Evolutionary conservation across 2,113 vertebrate genomes (phyloP), one percentile per base, ranked within the genome.

Genomic region (Cacatua alba): DNA sequence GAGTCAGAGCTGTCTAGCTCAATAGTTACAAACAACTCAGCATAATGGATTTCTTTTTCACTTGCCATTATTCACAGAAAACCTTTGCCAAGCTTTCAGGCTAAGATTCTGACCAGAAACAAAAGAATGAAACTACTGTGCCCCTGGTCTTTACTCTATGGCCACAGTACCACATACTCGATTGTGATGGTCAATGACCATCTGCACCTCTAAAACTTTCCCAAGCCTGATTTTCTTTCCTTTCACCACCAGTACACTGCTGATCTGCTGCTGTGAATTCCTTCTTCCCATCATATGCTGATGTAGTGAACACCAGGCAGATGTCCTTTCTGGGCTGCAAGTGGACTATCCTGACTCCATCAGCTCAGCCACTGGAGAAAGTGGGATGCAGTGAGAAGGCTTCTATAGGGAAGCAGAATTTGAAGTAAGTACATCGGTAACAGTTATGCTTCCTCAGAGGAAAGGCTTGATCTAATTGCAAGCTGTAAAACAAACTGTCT

Each of bases 161-260:
- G 25, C 6, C 4, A 1, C 72, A 43, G 41, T 37, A 82, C 26
- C n/a, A n/a, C 25, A 2, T 7, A 16, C 26, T 53, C 0, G 0
- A 4, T n/a, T 49, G 25, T 18, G 49, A 74, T 63, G 33, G n/a
- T 43, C 46, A 82, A 26, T 6, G 39, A 7, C 12, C 23, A 2
- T 64, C 41, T 76, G 29, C 8, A 19, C 7, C 17, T 83, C 33
- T 59, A 51, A 53, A 63, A 7, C 24, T 18, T 37, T 86, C 43
- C 11, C 37, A 69, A 76, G 39, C 21, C 23, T 71, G 25, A 43
- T 55, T 85, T 89, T 69, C 23, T 35, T 53, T 53, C 17, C 6
- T 39, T 77, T 86, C 6, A 0, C 13, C 1, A 0, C 7, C 8
- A 46, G 8, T 0, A 0, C 10, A 13, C n/a, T 41, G 26, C 26